phyloP scores from a whole-genome alignment of 2,113 vertebrate genomes.

The Hemibagrus wyckioides region DNA sequence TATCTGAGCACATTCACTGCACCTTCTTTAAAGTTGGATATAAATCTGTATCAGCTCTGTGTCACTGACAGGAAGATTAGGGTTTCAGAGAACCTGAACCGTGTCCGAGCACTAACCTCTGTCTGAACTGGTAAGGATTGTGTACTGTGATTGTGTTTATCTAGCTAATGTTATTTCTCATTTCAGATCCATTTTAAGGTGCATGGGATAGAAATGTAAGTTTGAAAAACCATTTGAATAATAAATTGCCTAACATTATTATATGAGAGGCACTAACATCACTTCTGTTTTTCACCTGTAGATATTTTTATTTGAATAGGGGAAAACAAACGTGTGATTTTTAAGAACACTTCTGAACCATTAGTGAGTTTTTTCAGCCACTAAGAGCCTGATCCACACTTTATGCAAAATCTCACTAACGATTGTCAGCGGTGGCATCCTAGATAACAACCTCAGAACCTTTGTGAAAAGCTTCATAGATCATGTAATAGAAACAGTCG shows the following conservation, averaged over 20 bases:
- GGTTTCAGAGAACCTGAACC: too few species aligned
- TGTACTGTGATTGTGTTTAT: neutral
- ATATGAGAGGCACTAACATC: neutral
- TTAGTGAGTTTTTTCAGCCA: neutral
- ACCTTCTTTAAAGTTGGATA: too few species aligned
- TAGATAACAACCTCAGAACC: neutral
- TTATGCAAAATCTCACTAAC: neutral
- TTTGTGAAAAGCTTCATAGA: neutral
- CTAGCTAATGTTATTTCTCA: neutral
- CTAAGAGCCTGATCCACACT: neutral
- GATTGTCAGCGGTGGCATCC: neutral
- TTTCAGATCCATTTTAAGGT: neutral
- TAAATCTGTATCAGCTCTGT: too few species aligned
- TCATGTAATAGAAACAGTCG: neutral
- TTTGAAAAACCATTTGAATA: neutral
- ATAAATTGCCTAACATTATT: neutral
- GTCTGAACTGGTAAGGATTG: neutral
- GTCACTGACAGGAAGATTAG: too few species aligned
- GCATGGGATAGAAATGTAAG: neutral
- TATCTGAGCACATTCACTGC: neutral
- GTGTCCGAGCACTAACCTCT: neutral
- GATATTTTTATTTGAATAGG: neutral
- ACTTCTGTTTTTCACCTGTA: neutral
- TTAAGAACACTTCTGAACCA: neutral
- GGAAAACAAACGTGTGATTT: neutral